These are phyloP conservation scores for Ectemnius continuus DNA, from an alignment of 2,888 invertebrate genomes.

Conservation along the genomic window DNA sequence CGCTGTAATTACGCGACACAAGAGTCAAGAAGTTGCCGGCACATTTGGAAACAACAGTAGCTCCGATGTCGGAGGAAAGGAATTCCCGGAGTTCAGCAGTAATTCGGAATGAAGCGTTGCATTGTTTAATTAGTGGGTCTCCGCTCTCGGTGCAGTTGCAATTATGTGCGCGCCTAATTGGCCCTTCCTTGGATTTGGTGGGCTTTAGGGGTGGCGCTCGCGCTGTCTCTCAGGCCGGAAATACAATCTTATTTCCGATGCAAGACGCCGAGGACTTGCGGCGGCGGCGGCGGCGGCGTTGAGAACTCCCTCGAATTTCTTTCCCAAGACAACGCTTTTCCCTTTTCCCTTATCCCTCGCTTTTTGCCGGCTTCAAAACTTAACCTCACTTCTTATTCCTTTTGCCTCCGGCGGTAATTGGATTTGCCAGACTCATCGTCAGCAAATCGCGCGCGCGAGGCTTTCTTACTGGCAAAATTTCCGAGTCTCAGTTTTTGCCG, in stretches of 20 bases:
- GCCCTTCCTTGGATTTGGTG: constrained; percentile 30
- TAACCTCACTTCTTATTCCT: constrained; percentile 31
- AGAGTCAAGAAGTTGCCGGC: neutral
- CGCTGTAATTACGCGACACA: no score
- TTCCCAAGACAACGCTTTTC: neutral
- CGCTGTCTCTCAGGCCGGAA: neutral
- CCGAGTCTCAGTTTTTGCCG: neutral
- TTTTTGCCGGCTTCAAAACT: constrained; percentile 27
- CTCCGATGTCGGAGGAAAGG: neutral
- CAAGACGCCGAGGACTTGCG: neutral
- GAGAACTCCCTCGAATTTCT: neutral
- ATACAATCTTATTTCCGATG: neutral
- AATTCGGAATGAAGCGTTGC: neutral
- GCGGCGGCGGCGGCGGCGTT: no score
- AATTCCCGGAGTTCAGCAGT: neutral
- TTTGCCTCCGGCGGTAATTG: constrained; percentile 38
- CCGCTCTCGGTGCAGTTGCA: constrained; percentile 41
- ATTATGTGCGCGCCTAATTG: constrained; percentile 58
- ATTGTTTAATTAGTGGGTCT: constrained; percentile 44
- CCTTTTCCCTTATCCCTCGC: neutral
- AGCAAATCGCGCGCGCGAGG: constrained; percentile 30
- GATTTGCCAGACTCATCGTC: constrained; percentile 31
- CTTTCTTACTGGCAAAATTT: constrained; percentile 24
- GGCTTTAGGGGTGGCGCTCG: neutral
- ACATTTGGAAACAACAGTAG: no score